Percentiles rank a stretch among this genome's conserved stretches.
Conservation (phyloP, 2,113 vertebrate species). For the Sardina pilchardus region DNA sequence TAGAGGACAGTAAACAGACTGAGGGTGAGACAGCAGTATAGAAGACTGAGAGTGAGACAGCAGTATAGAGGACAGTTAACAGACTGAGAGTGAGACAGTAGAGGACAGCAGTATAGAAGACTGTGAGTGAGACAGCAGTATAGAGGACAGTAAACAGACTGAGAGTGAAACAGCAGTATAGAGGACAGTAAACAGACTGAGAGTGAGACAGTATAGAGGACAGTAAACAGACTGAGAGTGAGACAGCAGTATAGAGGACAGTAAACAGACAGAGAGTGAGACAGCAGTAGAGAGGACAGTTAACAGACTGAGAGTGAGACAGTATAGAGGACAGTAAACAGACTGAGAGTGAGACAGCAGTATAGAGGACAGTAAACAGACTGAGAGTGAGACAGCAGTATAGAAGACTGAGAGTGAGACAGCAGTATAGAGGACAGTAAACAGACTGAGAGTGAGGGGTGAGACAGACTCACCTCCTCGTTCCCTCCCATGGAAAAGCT, state of each 20-base stretch:
- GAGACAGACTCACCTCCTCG: constrained; percentile 62
- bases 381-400: not conserved
- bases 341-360: too few species aligned
- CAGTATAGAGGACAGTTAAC: not conserved
- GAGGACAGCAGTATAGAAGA: too few species aligned
- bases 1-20: too few species aligned
- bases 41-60: too few species aligned
- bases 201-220: not conserved
- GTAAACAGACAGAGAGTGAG: too few species aligned
- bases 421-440: not conserved
- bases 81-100: constrained; percentile 38
- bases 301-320: too few species aligned
- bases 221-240: constrained; percentile 22
- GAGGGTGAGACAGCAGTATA: too few species aligned
- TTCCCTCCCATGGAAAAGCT: constrained; percentile 60
- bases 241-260: not conserved
- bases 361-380: too few species aligned
- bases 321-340: too few species aligned
- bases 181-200: too few species aligned
- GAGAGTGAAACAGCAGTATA: constrained; percentile 25
- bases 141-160: not conserved
- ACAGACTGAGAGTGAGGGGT: constrained; percentile 34
- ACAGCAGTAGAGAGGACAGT: too few species aligned
- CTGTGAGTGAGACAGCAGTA: not conserved
- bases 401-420: too few species aligned